Conservation (phyloP, 2,888 invertebrate species). For the Horisme vitalbata region DNA sequence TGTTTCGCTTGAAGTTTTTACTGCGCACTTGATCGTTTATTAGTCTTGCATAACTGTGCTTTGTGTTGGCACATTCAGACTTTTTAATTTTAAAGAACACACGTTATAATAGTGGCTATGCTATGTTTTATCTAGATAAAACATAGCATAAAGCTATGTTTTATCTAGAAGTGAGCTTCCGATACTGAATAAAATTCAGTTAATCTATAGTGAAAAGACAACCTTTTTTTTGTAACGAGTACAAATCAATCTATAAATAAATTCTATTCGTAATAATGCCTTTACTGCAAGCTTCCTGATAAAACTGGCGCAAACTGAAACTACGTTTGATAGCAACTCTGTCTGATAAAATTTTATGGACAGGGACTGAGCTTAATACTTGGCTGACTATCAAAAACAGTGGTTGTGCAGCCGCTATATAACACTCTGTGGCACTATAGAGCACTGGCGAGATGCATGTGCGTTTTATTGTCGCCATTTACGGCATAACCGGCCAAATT, state of each 20-base stretch:
- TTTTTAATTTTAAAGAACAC: too few relatives aligned
- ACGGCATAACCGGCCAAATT: conserved; percentile 23
- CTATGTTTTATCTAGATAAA: too few relatives aligned
- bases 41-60: conserved; percentile 49
- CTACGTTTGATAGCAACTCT: conserved; percentile 10
- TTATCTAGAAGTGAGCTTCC: too few relatives aligned
- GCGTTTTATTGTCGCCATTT: conserved; percentile 29
- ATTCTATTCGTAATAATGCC: background rate
- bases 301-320: conserved; percentile 7
- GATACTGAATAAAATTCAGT: too few relatives aligned
- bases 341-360: conserved; percentile 22
- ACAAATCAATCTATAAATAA: background rate
- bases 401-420: conserved; percentile 4
- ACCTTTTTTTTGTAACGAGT: too few relatives aligned
- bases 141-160: too few relatives aligned
- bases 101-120: too few relatives aligned
- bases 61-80: conserved; percentile 38
- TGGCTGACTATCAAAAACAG: conserved; percentile 22
- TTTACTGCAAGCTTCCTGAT: too few relatives aligned
- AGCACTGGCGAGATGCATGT: conserved; percentile 18
- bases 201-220: too few relatives aligned
- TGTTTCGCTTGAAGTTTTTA: conserved; percentile 67
- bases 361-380: conserved; percentile 16
- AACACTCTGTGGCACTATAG: conserved; percentile 14
- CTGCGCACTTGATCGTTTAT: conserved; percentile 51